Evolutionary conservation across 2,888 invertebrate genomes (phyloP), one percentile per base, ranked within the genome.

Genomic region (Trissolcus brochymenae): DNA sequence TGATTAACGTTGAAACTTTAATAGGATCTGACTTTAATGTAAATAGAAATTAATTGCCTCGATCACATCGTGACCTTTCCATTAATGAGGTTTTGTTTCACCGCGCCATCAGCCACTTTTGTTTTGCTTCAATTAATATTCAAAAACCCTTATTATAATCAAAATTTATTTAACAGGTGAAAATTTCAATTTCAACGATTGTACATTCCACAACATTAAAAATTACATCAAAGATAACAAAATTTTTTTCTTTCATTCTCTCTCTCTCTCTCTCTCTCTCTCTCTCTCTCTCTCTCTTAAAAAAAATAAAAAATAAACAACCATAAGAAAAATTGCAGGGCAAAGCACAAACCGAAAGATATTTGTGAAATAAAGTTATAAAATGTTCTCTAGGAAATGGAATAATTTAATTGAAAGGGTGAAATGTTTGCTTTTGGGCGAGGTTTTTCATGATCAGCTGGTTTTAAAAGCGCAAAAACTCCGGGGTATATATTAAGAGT

Each of bases 111-210:
- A 59, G 21, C 54, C 46, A 73, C 59, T 60, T 64, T 65, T 55
- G 54, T 54, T 60, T 59, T 25, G 54, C 35, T 55, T 73, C 66
- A 73, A 65, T 73, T 73, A 73, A 73, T 73, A 54, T 60, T 55
- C 72, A 55, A 55, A 65, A 41, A 25, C 46, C 29, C 60, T 60
- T 25, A 73, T 57, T 54, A 65, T 73, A 55, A 65, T 49, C 51
- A 7, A 1, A 2, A 9, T 11, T 35, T 35, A 35, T 35, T 35
- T 11, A 35, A 11, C 7, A 35, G 9, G 1, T 4, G 1, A 16
- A 46, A 1, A 46, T 6, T 46, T 46, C 6, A 4, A 16, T 14
- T 14, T 46, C 3, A 46, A 14, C 46, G 16, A 35, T 35, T 9
- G 0, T 9, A 25, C 25, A 25, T 6, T 6, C 25, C 6, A 25